Conservation (phyloP, 2,888 invertebrate species). For the Stenolophus ochropezus region DNA sequence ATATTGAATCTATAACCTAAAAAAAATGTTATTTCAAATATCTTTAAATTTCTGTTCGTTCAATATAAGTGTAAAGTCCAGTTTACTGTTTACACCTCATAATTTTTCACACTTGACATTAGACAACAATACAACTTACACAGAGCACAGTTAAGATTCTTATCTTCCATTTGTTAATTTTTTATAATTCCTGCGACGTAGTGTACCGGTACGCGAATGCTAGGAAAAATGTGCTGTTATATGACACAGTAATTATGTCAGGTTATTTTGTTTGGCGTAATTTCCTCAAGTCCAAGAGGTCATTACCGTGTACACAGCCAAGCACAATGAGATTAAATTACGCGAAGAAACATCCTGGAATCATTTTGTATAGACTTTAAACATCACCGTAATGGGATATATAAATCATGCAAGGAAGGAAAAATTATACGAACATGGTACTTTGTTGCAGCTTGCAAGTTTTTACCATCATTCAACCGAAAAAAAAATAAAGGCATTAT, state of each 20-base stretch:
- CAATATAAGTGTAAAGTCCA: no score
- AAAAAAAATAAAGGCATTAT: no score
- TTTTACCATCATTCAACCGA: no score
- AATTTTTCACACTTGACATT: no score
- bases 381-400: background rate
- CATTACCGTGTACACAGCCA: slow-evolving; percentile 18
- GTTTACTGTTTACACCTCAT: no score
- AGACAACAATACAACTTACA: background rate
- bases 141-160: slow-evolving; percentile 21
- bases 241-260: slow-evolving; percentile 27
- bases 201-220: slow-evolving; percentile 17
- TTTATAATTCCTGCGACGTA: slow-evolving; percentile 1
- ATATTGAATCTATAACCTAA: no score
- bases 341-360: slow-evolving; percentile 3
- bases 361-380: background rate
- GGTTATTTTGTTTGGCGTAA: slow-evolving; percentile 15
- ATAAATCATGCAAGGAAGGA: background rate
- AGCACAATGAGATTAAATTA: slow-evolving; percentile 34
- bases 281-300: slow-evolving; percentile 3
- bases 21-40: no score
- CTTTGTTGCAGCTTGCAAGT: no score
- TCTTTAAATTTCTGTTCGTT: no score
- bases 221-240: slow-evolving; percentile 35
- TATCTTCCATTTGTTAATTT: slow-evolving; percentile 20
- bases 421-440: background rate